Base-by-base conservation (phyloP, 1,140 invertebrate genomes). In the Trachelipus rathkii region DNA sequence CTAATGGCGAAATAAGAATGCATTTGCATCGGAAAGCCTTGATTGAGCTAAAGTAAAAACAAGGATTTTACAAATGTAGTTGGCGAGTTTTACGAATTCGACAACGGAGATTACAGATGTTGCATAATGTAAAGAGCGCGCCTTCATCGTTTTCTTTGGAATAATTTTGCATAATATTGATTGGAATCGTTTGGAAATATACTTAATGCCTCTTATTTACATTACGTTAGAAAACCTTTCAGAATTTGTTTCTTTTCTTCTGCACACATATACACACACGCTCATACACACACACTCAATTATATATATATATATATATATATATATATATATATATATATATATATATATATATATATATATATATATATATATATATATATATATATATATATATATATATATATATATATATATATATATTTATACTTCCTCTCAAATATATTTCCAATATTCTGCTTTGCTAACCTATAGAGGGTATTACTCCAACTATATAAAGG, bases 301-400 rank as follows among this genome's bases (percentile, higher is more conserved):
- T 15, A 67, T 15, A 67, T 15, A 67, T 67, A 67, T 67, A 67
- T 67, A 67, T 67, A 67, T 67, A 67, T 67, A 67, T 15, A 67
- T 67, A 67, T 67, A 67, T 67, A 67, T 67, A 67, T 67, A 67
- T 67, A 67, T 67, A 67, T 67, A 67, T 67, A 67, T 67, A 67
- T 67, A 67, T 67, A 67, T 66, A 66, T 66, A 66, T 66, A 66
- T 66, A 66, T 66, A 66, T 67, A 67, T n/a, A 68, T 11, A 68
- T 68, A 68, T n/a, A 68, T 19, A n/a, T 19, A n/a, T 15, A 68
- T 15, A 68, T 15, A 68, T 15, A 68, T 68, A n/a, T n/a, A 68
- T 68, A 68, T n/a, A 68, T n/a, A 2, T 66, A 66, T 66, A n/a
- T 15, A 68, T 15, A 68, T 15, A 33, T n/a, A 33, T 33, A 33